These are phyloP conservation scores for Drosophila planitibia DNA, from an alignment of 2,888 invertebrate genomes.

Conservation along the genomic window DNA sequence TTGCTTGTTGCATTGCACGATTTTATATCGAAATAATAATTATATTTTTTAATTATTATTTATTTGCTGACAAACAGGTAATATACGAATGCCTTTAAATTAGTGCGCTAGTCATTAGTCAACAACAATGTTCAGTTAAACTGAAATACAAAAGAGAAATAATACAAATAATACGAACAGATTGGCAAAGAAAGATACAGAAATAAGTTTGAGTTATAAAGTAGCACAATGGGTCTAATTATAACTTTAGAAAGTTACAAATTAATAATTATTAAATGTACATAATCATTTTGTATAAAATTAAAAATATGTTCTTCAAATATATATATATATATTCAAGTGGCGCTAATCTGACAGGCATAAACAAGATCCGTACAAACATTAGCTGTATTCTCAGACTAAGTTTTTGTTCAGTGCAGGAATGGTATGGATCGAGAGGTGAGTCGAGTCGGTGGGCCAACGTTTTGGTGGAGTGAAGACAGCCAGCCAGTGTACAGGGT, in stretches of 20 bases:
- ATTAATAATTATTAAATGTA: neutral
- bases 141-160: neutral
- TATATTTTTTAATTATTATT: neutral
- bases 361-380: neutral
- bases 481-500: slow-evolving; percentile 7
- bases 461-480: slow-evolving; percentile 45
- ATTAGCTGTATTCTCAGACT: neutral
- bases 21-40: neutral
- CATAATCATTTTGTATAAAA: neutral
- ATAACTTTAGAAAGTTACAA: neutral
- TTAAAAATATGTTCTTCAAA: neutral
- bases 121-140: neutral
- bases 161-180: neutral
- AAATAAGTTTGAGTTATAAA: neutral
- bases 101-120: neutral
- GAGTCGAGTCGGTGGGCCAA: slow-evolving; percentile 2
- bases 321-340: neutral
- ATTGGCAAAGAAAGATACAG: slow-evolving; percentile 1
- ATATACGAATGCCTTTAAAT: neutral
- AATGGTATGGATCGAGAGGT: slow-evolving; percentile 18
- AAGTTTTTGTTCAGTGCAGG: slow-evolving; percentile 16
- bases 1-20: neutral
- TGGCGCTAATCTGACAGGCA: neutral
- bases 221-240: neutral
- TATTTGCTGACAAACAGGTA: neutral